phyloP scores from a whole-genome alignment of 2,113 vertebrate species.

The Peromyscus polionotus region DNA sequence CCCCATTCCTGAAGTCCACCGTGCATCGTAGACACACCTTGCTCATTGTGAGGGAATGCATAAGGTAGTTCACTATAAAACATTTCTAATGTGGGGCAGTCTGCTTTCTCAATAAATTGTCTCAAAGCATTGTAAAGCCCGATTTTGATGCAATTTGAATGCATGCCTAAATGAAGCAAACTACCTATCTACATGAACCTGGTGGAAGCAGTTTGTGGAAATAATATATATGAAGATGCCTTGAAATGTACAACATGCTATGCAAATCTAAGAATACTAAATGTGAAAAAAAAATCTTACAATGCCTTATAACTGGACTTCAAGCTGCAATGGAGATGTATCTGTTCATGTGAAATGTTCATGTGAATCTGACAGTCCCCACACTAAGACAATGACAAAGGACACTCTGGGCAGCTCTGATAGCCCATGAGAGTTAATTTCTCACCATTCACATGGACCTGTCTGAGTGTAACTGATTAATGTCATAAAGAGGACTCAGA shows the following conservation, averaged over 20 bases:
- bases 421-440: not conserved
- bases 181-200: not conserved
- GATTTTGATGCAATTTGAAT: not conserved
- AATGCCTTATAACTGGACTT: not conserved
- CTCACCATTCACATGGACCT: not conserved
- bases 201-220: not conserved
- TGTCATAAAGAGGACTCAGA: not conserved
- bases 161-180: not conserved
- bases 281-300: not conserved
- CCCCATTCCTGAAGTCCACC: not conserved
- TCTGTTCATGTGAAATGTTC: not conserved
- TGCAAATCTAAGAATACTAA: constrained; percentile 37
- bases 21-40: not conserved
- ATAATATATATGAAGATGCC: constrained; percentile 15
- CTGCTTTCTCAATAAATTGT: not conserved
- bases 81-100: not conserved
- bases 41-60: not conserved
- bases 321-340: not conserved
- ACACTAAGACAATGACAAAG: not conserved
- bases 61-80: not conserved
- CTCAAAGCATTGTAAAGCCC: not conserved
- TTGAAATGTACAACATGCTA: constrained; percentile 13
- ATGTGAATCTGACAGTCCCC: not conserved
- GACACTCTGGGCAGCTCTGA: not conserved
- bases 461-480: not conserved